Evolutionary conservation across 2,113 vertebrate species (phyloP).

Genomic region (Gallinago undulata): DNA sequence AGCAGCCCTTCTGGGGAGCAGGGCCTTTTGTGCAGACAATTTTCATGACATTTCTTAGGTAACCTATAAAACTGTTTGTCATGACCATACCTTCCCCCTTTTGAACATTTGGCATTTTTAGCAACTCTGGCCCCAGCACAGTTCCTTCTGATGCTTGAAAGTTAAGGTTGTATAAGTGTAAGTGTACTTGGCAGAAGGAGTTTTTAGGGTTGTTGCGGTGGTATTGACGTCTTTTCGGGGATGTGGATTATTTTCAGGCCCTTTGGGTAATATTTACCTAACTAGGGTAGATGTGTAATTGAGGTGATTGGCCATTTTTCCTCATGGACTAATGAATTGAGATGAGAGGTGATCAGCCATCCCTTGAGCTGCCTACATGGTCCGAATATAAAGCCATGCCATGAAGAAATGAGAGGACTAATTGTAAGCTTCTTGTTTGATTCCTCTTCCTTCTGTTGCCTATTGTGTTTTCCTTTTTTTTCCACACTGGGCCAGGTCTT

Average conservation of each 20-base stretch:
- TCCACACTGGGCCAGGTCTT: neutral
- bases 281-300: neutral
- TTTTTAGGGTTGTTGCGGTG: neutral
- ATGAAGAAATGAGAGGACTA: neutral
- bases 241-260: neutral
- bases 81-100: neutral
- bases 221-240: neutral
- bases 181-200: neutral
- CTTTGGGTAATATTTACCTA: neutral
- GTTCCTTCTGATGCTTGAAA: neutral
- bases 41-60: slow-evolving; percentile 4
- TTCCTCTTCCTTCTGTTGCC: neutral
- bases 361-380: neutral
- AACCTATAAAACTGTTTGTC: neutral
- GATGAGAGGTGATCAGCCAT: neutral
- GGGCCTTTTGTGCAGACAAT: neutral
- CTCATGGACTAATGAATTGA: neutral
- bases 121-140: neutral
- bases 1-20: slow-evolving; percentile 15
- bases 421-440: neutral
- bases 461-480: neutral
- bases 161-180: neutral
- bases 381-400: neutral
- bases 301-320: neutral
- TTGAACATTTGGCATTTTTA: neutral